Base-by-base conservation (phyloP, 2,797 vertebrate species). In the Sebastes umbrosus region DNA sequence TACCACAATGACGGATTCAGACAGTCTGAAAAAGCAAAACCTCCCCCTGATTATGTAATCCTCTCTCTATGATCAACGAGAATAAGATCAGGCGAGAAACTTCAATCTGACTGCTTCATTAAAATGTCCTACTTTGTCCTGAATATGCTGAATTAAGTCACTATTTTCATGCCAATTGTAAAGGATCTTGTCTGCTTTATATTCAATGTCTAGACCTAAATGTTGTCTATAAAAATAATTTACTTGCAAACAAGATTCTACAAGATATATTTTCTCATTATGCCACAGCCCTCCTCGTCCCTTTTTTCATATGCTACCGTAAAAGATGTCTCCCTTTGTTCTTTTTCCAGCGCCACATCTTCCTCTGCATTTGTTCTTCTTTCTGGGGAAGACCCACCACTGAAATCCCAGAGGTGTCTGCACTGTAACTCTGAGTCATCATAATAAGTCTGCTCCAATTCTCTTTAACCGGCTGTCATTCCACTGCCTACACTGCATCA, bases 381-480 rank as follows among this genome's bases (percentile, higher is more conserved):
- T 83, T 71, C 31, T 24, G 43, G 77, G 67, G 52, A 81, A 80
- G 59, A 75, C 69, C 79, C 22, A 20, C 13, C 34, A 5, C 60
- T 82, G 68, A 81, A 87, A 83, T 85, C 84, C 77, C 69, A 10
- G 69, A 79, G 60, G 73, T 77, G 18, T 78, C 60, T 84, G 68
- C 36, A 34, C 63, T 76, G 68, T 83, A 86, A 77, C 46, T 65
- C 69, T 80, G 82, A 84, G 81, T 84, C 80, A 87, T 83, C 55
- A 64, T 69, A 22, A 85, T 57, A 46, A 62, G 43, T 75, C 80
- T 79, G 73, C 80, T 79, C 58, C 39, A n/a, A 81, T 74, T 82
- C 69, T 82, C 52, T 82, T 77, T 75, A 58, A 52, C 76, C 1
- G 18, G 27, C 36, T 84, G 57, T 84, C 68, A 62, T 58, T 80